Conservation (phyloP, 2,888 invertebrate genomes). For the Acanthacorydalis orientalis region DNA sequence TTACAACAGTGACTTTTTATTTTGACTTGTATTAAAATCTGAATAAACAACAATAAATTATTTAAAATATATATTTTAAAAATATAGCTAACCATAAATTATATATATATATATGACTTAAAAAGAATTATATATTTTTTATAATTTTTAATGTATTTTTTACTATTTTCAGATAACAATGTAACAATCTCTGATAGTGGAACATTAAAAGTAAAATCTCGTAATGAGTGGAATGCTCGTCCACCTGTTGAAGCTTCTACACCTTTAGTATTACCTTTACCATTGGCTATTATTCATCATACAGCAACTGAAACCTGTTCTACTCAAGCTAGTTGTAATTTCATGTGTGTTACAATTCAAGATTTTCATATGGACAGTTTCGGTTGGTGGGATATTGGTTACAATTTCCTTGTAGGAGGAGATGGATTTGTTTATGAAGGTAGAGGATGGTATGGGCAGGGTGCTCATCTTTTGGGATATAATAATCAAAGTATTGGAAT, state of each 20-base stretch:
- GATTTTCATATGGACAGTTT: conserved; percentile 42
- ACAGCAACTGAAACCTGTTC: conserved; percentile 37
- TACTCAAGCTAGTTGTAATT: conserved; percentile 35
- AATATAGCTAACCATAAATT: too few species aligned
- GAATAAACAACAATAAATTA: too few species aligned
- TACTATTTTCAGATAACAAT: conserved; percentile 7
- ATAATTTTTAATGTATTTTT: neutral
- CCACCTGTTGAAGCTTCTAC: conserved; percentile 29
- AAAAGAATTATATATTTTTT: too few species aligned
- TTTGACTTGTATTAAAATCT: too few species aligned
- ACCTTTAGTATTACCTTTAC: conserved; percentile 17
- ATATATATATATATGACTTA: too few species aligned
- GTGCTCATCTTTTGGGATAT: conserved; percentile 46
- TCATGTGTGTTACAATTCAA: conserved; percentile 38
- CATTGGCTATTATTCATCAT: conserved; percentile 34
- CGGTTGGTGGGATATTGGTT: conserved; percentile 43
- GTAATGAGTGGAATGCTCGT: conserved; percentile 46
- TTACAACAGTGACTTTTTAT: too few species aligned
- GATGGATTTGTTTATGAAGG: conserved; percentile 60
- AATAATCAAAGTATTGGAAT: conserved; percentile 44
- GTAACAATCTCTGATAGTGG: conserved; percentile 9
- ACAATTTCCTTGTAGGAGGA: conserved; percentile 57
- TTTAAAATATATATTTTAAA: too few species aligned
- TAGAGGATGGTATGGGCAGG: conserved; percentile 50
- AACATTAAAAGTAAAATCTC: conserved; percentile 34